phyloP scores from a whole-genome alignment of 2,113 vertebrate genomes.

The Scalopus aquaticus region DNA sequence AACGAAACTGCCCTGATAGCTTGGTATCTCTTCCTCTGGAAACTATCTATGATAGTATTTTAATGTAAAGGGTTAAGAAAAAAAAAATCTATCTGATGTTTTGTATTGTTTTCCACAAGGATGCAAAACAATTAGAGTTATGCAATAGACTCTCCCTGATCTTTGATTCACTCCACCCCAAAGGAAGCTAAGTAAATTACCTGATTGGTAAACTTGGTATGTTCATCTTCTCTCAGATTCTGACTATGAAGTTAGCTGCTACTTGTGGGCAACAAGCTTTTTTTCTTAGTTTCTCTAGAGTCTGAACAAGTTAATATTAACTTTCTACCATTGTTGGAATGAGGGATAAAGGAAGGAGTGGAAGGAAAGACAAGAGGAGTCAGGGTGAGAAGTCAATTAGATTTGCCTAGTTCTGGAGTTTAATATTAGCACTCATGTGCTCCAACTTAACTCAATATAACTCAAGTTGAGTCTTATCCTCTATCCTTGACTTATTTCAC shows the following conservation, averaged over 20 bases:
- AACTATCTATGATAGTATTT: background rate
- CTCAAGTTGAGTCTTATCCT: background rate
- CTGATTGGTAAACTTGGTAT: background rate
- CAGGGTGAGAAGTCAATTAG: background rate
- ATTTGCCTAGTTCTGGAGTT: background rate
- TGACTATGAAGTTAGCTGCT: background rate
- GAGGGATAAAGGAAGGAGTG: background rate
- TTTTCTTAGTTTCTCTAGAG: background rate
- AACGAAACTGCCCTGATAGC: background rate
- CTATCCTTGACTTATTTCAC: background rate
- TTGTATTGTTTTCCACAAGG: background rate
- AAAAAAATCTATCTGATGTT: background rate
- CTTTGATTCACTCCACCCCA: background rate
- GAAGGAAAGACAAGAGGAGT: rapidly evolving
- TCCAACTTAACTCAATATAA: background rate
- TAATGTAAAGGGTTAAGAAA: background rate
- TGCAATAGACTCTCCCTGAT: background rate
- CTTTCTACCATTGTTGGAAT: background rate
- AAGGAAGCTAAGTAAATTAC: background rate
- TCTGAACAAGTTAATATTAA: background rate
- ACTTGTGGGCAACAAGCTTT: background rate
- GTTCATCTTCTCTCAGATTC: background rate
- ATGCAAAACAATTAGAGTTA: background rate
- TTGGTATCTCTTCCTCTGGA: background rate
- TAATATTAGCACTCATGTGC: background rate